These are phyloP conservation scores for Halcyon leucocephala DNA, from an alignment of 2,797 vertebrate species.

Conservation along the genomic window DNA sequence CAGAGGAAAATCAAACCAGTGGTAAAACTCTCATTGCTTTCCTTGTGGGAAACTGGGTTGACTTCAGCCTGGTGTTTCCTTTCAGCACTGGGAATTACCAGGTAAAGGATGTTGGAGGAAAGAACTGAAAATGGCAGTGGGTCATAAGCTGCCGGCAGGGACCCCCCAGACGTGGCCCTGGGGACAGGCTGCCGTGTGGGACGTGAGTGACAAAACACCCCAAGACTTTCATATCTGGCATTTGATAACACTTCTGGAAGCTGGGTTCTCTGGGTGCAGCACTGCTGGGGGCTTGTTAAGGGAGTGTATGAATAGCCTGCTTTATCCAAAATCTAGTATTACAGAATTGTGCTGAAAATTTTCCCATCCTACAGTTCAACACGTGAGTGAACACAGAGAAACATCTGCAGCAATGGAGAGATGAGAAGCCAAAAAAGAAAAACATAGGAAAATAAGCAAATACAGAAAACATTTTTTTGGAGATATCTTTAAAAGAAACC, in stretches of 20 bases:
- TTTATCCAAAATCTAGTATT: neutral
- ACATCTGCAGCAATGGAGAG: neutral
- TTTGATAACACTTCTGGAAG: neutral
- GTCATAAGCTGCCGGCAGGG: neutral
- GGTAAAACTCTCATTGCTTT: neutral
- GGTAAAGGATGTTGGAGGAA: neutral
- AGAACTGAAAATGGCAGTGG: neutral
- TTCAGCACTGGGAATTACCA: neutral
- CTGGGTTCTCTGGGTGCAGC: neutral
- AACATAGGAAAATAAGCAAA: neutral
- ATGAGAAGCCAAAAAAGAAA: neutral
- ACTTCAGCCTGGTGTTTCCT: neutral
- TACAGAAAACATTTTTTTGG: neutral
- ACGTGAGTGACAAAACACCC: accelerated
- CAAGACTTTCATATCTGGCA: accelerated
- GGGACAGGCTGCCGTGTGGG: neutral
- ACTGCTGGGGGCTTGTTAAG: neutral
- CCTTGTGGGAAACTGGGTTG: neutral
- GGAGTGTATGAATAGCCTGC: accelerated
- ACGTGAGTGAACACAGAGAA: neutral
- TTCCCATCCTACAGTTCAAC: neutral
- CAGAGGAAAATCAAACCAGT: neutral
- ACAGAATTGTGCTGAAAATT: neutral
- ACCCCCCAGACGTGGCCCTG: accelerated
- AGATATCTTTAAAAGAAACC: neutral